Conservation (phyloP, 37 sponge, comb jelly and placozoan genomes). For the Ephydatia muelleri region DNA sequence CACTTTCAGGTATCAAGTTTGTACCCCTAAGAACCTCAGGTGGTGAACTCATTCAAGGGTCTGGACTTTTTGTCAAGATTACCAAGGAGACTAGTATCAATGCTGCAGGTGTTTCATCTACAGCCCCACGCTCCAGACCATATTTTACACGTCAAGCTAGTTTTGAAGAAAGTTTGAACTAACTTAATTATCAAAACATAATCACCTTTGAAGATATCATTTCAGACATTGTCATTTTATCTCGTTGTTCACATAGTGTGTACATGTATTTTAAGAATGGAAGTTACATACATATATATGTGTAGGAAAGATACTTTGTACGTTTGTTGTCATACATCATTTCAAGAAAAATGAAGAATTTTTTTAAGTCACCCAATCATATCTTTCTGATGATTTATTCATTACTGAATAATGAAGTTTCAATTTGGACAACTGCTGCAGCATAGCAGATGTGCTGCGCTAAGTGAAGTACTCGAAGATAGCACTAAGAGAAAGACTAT, state of each 20-base stretch:
- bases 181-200: background rate
- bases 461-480: slow-evolving; percentile 38
- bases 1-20: slow-evolving; percentile 57
- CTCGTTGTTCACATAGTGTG: no score
- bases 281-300: no score
- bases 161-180: background rate
- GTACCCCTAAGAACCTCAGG: slow-evolving; percentile 59
- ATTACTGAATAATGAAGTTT: slow-evolving; percentile 39
- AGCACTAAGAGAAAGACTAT: no score
- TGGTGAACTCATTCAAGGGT: slow-evolving; percentile 64
- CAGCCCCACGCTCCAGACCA: background rate
- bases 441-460: slow-evolving; percentile 41
- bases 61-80: slow-evolving; percentile 69
- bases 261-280: no score
- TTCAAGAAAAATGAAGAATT: no score
- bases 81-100: background rate
- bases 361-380: no score
- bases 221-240: no score
- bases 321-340: no score
- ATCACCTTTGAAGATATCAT: background rate
- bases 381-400: slow-evolving; percentile 25
- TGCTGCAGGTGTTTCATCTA: background rate
- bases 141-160: background rate
- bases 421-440: no score
- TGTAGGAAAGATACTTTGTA: no score